Evolutionary conservation across 2,888 invertebrate genomes (phyloP).

Genomic region (Palloptera scutellata): DNA sequence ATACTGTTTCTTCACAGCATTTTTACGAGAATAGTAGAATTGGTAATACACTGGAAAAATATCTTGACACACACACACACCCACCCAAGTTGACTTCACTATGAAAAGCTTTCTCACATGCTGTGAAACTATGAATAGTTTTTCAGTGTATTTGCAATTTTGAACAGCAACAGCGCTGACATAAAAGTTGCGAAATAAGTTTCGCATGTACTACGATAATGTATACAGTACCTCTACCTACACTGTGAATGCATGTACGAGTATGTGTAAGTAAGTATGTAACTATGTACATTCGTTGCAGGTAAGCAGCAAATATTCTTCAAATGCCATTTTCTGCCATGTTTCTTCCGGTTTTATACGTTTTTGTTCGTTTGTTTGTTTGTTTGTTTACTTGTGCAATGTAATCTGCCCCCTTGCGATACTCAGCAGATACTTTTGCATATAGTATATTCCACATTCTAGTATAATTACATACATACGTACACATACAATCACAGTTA

Average conservation of each 20-base stretch:
- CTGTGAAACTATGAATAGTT: slow-evolving; percentile 14
- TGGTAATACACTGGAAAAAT: slow-evolving; percentile 13
- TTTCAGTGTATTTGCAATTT: slow-evolving; percentile 34
- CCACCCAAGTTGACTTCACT: no score
- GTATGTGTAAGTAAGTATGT: not conserved
- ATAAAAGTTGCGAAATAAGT: slow-evolving; percentile 58
- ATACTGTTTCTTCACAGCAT: not conserved
- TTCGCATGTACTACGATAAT: slow-evolving; percentile 39
- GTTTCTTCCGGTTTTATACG: slow-evolving; percentile 15
- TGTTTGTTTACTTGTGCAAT: slow-evolving; percentile 1
- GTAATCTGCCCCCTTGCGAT: slow-evolving; percentile 1
- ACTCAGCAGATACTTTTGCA: no score
- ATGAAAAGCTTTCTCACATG: no score
- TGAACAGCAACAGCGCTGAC: slow-evolving; percentile 40
- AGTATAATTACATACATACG: slow-evolving; percentile 5
- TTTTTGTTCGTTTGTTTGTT: no score
- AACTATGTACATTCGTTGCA: slow-evolving; percentile 17
- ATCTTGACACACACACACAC: no score
- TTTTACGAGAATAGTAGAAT: slow-evolving; percentile 15
- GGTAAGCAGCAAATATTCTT: slow-evolving; percentile 54
- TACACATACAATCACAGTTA: not conserved
- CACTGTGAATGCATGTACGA: slow-evolving; percentile 40
- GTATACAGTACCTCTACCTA: slow-evolving; percentile 25
- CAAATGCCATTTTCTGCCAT: slow-evolving; percentile 42
- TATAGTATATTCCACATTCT: not conserved